Evolutionary conservation across 2,888 invertebrate genomes (phyloP), one percentile per base, ranked within the genome.

Genomic region (Bellardia pandia): DNA sequence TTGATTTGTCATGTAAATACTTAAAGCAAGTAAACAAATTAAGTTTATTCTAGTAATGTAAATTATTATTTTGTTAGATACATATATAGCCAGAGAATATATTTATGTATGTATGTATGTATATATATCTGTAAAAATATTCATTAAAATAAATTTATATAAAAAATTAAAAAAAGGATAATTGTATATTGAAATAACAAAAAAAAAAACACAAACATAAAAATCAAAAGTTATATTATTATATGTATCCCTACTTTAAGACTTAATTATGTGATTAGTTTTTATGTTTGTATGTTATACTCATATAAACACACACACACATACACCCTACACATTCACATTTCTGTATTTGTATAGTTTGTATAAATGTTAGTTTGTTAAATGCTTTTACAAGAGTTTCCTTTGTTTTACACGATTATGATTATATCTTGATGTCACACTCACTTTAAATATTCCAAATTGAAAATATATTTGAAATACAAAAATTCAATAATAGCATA

Each of bases 101-200:
- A 77, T 77, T 42, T 48, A 64, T 85, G 13, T 75, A 72, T 75
- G 66, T 48, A 64, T 85, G 13, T 75, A 72, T 75, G 66, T 77
- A 72, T 68, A 68, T 68, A 11, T n/a, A 62, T 48, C 64, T 71
- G 69, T 74, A 77, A 71, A 82, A 82, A 30, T 33, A 60, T 23
- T 23, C 23, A 23, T 68, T 64, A 64, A 40, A 48, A 40, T n/a
- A 75, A 69, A 76, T 76, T 68, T 68, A 75, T 68, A 76, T 82
- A 53, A 40, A 60, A 48, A 7, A 53, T 37, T 37, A 64, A 48
- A 30, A 16, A 60, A 9, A 72, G 16, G 33, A 33, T 56, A 11
- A 51, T 30, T 40, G 37, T 37, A 16, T 66, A 81, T 48, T 51
- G 45, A 56, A 53, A 72, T n/a, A 48, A 14, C 23, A n/a, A 58